Evolutionary conservation across 2,888 invertebrate genomes (phyloP), one percentile per base, ranked within the genome.

Genomic region (Himalopsyche anomala): DNA sequence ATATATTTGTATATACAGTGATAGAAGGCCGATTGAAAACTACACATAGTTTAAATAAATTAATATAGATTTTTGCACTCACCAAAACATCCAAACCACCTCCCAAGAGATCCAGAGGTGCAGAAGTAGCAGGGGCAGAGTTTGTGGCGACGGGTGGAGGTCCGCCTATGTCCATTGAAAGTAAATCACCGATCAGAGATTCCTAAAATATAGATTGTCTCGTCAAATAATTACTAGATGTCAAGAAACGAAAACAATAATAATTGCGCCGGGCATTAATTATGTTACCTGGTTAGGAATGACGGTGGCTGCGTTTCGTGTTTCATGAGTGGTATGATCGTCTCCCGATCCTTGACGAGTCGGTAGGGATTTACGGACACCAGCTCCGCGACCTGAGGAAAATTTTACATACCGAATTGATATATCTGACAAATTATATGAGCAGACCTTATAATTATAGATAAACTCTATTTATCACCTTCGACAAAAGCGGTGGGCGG

Each of bases 401-500:
- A n/a, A 56, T 40, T 42, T n/a, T 51, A 15, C 69, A 55, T 11
- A n/a, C 55, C 6, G 5, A 55, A 55, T 55, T 55, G 55, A 55
- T 19, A 5, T 15, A 51, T 51, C 51, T 51, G 15, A 51, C 15
- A 5, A 5, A 51, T 51, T 11, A 91, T 56, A 11, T 45, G 4
- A 9, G 9, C 9, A 9, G 2, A 45, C 6, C 9, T 45, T 5
- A 11, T 93, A 93, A 89, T 92, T 9, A 79, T 45, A 79, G 40
- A 38, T 17, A 28, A 36, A 38, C 19, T 12, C 4, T 51, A 38
- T 40, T 0, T 92, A 88, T 94, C 92, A 90, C 97, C 99, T 93
- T 99, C 99, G 9, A 99, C 99, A 91, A 99, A 99, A 0, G 99
- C 98, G 15, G 98, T 98, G 0, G 99, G 99, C 38, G 99, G 99